Conservation (phyloP, 1,140 invertebrate genomes). For the Pinna nobilis region DNA sequence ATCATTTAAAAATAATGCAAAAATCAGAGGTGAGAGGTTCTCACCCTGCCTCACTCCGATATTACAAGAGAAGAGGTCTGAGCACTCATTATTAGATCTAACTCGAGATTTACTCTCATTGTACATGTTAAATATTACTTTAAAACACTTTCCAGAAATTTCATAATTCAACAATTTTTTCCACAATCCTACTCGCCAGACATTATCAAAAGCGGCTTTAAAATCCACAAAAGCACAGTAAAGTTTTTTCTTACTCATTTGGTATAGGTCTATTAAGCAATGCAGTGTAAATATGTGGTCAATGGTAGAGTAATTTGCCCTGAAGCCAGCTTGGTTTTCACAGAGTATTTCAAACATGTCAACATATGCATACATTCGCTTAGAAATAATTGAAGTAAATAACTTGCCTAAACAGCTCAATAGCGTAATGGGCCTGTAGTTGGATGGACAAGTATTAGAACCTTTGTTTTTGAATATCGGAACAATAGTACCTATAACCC, state of each 20-base stretch:
- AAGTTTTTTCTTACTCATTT: slow-evolving; percentile 13
- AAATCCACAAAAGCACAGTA: slow-evolving; percentile 49
- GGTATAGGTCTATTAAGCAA: no score
- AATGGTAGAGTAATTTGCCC: slow-evolving; percentile 31
- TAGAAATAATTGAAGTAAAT: slow-evolving; percentile 15
- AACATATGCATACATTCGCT: background rate
- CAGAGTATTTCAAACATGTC: slow-evolving; percentile 5
- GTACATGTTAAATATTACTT: no score
- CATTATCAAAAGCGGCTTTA: slow-evolving; percentile 46
- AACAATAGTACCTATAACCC: background rate
- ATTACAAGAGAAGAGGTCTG: no score
- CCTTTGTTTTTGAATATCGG: slow-evolving; percentile 32
- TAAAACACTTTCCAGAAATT: slow-evolving; percentile 33
- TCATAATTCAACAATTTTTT: slow-evolving; percentile 22
- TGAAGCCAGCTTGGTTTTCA: slow-evolving; percentile 46
- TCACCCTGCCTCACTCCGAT: no score
- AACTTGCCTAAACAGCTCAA: slow-evolving; percentile 20
- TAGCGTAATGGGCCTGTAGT: slow-evolving; percentile 19
- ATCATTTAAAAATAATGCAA: no score
- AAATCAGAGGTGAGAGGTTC: no score
- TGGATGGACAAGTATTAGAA: background rate
- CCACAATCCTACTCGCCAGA: slow-evolving; percentile 30
- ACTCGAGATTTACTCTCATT: no score
- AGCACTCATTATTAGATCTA: no score
- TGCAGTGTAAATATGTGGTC: slow-evolving; percentile 45